These are phyloP conservation scores for Tarsius wallacei DNA, from an alignment of 2,797 vertebrate species.

Conservation along the genomic window DNA sequence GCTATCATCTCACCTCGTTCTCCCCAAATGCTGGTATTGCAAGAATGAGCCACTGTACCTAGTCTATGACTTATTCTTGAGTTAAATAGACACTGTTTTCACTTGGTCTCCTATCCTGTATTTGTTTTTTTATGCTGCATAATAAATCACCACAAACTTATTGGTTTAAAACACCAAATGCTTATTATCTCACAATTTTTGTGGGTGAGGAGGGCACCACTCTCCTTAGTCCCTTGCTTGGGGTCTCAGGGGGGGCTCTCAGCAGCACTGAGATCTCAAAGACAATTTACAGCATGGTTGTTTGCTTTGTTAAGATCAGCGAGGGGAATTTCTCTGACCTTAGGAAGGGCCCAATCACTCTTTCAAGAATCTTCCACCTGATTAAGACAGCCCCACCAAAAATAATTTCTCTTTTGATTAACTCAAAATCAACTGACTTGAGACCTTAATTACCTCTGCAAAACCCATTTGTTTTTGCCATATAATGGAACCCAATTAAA, in stretches of 20 bases:
- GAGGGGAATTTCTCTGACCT: neutral
- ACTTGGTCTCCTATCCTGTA: neutral
- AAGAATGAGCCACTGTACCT: no score
- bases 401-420: neutral
- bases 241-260: neutral
- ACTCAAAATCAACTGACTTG: neutral
- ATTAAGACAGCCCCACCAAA: neutral
- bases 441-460: neutral
- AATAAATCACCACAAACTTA: no score
- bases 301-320: neutral
- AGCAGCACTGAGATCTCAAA: neutral
- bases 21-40: no score
- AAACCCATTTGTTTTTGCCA: neutral
- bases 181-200: neutral
- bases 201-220: neutral
- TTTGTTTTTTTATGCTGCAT: neutral
- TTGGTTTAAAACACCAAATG: no score
- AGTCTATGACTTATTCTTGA: neutral
- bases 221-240: neutral
- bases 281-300: neutral
- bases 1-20: no score
- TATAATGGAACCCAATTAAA: neutral
- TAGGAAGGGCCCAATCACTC: neutral
- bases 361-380: neutral
- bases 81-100: neutral